Percentiles rank a stretch among this genome's conserved stretches.
These are phyloP conservation scores for Drosophila yooni DNA, from an alignment of 2,888 invertebrate genomes.

Conservation along the genomic window DNA sequence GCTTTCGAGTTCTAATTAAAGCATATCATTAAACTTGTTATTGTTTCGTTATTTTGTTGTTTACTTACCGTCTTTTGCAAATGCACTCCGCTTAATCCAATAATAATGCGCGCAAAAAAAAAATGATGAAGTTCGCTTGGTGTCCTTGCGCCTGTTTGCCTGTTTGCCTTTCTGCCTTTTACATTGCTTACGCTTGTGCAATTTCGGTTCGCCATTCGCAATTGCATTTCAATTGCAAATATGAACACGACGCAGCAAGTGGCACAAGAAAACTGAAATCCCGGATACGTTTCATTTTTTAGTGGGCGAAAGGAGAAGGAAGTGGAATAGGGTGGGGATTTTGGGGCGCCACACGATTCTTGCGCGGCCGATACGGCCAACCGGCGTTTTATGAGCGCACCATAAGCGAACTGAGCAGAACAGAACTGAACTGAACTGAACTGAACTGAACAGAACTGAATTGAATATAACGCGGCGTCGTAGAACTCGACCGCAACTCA, in stretches of 20 bases:
- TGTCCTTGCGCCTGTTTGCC: slow-evolving; percentile 32
- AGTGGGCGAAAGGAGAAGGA: accelerated
- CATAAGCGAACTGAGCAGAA: slow-evolving; percentile 71
- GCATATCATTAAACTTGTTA: slow-evolving; percentile 23
- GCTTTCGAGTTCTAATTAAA: slow-evolving; percentile 25
- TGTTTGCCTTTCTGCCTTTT: neutral
- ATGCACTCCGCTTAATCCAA: slow-evolving; percentile 75
- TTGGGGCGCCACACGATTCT: slow-evolving; percentile 42
- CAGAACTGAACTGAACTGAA: slow-evolving; percentile 8
- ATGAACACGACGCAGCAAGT: slow-evolving; percentile 35
- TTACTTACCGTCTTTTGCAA: slow-evolving; percentile 71
- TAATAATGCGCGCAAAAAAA: slow-evolving; percentile 64
- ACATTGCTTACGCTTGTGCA: slow-evolving; percentile 7
- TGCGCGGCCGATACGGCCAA: slow-evolving; percentile 65
- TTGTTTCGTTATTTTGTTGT: slow-evolving; percentile 1
- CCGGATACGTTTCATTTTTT: slow-evolving; percentile 23
- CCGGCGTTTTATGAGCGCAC: slow-evolving; percentile 79
- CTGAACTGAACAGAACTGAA: slow-evolving; percentile 6
- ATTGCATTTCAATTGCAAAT: slow-evolving; percentile 42
- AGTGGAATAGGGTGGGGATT: neutral
- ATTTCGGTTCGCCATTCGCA: slow-evolving; percentile 12
- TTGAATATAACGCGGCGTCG: slow-evolving; percentile 18
- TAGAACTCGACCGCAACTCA: slow-evolving; percentile 6
- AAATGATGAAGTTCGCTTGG: slow-evolving; percentile 50
- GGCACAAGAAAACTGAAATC: slow-evolving; percentile 34